Conservation (phyloP, 2,888 invertebrate genomes). For the Keiferia lycopersicella region DNA sequence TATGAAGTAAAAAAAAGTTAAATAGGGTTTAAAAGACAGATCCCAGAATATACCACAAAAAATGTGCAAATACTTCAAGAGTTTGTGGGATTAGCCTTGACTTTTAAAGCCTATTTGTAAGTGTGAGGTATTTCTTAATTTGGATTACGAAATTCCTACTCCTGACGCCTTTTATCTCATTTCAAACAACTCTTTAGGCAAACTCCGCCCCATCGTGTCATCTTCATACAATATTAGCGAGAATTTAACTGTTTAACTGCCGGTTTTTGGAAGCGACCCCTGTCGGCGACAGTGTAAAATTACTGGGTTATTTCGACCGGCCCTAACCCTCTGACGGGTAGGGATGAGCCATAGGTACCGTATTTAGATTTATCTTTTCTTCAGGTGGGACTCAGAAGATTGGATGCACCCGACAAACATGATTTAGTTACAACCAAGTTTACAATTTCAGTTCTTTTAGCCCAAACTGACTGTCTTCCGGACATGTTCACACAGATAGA, state of each 20-base stretch:
- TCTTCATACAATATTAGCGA: conserved; percentile 27
- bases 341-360: conserved; percentile 16
- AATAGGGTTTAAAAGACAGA: not conserved
- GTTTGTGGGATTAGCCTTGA: too few relatives aligned
- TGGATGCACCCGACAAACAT: too few relatives aligned
- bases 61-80: too few relatives aligned
- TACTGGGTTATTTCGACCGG: conserved; percentile 48
- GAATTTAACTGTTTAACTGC: conserved; percentile 26
- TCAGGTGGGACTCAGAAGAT: not conserved
- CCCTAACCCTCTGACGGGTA: conserved; percentile 41
- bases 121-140: not conserved
- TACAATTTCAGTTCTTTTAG: too few relatives aligned
- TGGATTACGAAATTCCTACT: not conserved
- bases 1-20: not conserved
- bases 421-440: too few relatives aligned
- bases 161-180: not conserved
- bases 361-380: not conserved
- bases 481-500: too few relatives aligned
- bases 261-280: conserved; percentile 43
- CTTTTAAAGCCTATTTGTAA: too few relatives aligned
- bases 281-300: conserved; percentile 58
- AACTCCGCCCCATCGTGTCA: conserved; percentile 12
- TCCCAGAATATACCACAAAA: too few relatives aligned
- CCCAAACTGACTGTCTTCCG: too few relatives aligned
- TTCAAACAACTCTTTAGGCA: conserved; percentile 5